Conservation (phyloP, 2,113 vertebrate species). For the Heloderma charlesbogerti region DNA sequence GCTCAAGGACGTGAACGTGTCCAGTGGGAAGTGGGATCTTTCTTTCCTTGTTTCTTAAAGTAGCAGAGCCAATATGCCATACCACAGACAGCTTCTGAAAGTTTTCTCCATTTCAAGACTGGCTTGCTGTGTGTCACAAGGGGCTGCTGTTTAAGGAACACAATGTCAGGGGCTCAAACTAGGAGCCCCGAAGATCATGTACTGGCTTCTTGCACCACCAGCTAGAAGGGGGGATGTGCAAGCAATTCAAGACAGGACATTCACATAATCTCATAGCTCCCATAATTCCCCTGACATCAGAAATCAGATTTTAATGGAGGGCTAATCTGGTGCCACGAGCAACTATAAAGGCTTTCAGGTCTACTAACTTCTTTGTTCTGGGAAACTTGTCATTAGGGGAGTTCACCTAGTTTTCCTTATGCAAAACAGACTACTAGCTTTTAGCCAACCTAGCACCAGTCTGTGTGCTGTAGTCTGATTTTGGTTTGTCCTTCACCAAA, state of each 20-base stretch:
- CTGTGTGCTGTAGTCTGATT: neutral
- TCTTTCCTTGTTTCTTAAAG: neutral
- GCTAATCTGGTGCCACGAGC: neutral
- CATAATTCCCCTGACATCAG: neutral
- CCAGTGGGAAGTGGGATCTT: neutral
- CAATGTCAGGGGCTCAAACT: neutral
- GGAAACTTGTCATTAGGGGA: neutral
- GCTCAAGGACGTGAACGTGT: too few species aligned
- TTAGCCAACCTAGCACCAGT: slow-evolving; percentile 46
- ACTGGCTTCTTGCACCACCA: neutral
- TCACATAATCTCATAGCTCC: neutral
- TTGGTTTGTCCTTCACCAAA: neutral
- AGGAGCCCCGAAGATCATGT: neutral
- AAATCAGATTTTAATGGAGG: neutral
- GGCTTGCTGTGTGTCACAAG: neutral
- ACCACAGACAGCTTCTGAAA: neutral
- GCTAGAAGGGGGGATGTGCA: neutral
- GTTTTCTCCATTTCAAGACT: neutral
- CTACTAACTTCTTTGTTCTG: neutral
- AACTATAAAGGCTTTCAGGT: neutral
- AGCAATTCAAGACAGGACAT: neutral
- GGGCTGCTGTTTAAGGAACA: neutral
- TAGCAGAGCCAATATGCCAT: neutral
- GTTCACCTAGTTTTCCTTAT: neutral
- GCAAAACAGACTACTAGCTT: slow-evolving; percentile 22